Conservation (phyloP, 2,113 vertebrate genomes). For the Vulpes ferrilata region DNA sequence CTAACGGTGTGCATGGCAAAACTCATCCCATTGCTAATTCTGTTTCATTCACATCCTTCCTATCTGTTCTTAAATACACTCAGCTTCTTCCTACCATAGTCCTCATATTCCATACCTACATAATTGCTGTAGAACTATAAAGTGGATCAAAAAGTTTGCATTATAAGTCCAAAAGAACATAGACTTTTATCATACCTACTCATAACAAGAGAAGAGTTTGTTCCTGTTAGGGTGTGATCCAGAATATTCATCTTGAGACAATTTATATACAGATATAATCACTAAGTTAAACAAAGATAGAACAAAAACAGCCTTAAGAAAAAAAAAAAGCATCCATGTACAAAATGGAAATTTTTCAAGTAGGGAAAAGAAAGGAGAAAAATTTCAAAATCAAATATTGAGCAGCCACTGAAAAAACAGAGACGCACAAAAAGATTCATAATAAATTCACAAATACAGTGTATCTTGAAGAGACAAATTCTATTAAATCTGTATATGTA, state of each 20-base stretch:
- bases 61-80: not conserved
- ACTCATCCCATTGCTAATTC: not conserved
- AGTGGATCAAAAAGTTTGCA: not conserved
- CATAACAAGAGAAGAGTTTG: not conserved
- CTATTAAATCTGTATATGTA: not conserved
- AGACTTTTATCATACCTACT: not conserved
- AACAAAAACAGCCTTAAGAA: not conserved
- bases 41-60: not conserved
- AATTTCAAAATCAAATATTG: slow-evolving; percentile 58
- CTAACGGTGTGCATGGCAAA: not conserved
- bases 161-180: not conserved
- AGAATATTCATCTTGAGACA: slow-evolving; percentile 5
- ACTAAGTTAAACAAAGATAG: slow-evolving; percentile 34
- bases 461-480: not conserved
- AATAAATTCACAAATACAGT: not conserved
- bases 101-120: not conserved
- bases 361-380: not conserved
- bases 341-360: slow-evolving; percentile 28
- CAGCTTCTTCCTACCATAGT: not conserved
- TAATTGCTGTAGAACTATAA: not conserved
- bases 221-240: not conserved
- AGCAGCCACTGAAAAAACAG: not conserved
- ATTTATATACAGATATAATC: not conserved
- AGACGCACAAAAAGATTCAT: not conserved
- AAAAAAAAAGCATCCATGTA: not conserved